These are phyloP conservation scores for Galaxias olidus DNA, from an alignment of 2,797 vertebrate genomes.

Conservation along the genomic window DNA sequence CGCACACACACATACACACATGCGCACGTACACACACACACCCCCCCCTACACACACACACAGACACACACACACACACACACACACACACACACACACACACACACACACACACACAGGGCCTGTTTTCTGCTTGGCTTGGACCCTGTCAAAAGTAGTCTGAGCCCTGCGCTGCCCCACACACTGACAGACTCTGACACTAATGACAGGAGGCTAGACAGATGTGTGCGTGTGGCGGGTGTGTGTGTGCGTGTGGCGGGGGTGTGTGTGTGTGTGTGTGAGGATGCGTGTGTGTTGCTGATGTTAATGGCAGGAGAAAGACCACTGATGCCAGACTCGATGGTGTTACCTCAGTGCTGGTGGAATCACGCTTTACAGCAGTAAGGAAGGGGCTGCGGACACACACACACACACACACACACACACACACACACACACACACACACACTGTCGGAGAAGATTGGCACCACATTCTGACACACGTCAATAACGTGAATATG, in stretches of 20 bases:
- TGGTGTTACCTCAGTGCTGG: conserved; percentile 32
- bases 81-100: background rate
- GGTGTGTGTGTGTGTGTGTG: conserved; percentile 1
- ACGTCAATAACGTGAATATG: too few relatives aligned
- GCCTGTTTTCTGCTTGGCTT: conserved; percentile 75
- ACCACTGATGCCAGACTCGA: conserved; percentile 8
- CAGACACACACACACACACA: background rate
- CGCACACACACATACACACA: background rate
- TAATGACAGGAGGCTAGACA: conserved; percentile 55
- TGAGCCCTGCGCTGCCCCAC: conserved; percentile 49
- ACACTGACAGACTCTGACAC: conserved; percentile 46
- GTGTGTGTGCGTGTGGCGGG: conserved; percentile 9
- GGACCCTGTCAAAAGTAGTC: conserved; percentile 74
- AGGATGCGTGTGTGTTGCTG: conserved; percentile 20
- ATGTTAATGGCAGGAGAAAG: conserved; percentile 56
- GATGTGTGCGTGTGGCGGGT: conserved; percentile 33
- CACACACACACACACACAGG: conserved; percentile 17
- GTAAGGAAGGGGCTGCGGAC: background rate
- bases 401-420: background rate
- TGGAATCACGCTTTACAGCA: conserved; percentile 34
- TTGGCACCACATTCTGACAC: too few relatives aligned
- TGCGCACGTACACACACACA: conserved; percentile 5
- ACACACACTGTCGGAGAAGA: background rate
- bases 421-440: background rate
- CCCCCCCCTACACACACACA: background rate